Evolutionary conservation across 2,797 vertebrate species (phyloP).

Genomic region (Lutjanus argentimaculatus): DNA sequence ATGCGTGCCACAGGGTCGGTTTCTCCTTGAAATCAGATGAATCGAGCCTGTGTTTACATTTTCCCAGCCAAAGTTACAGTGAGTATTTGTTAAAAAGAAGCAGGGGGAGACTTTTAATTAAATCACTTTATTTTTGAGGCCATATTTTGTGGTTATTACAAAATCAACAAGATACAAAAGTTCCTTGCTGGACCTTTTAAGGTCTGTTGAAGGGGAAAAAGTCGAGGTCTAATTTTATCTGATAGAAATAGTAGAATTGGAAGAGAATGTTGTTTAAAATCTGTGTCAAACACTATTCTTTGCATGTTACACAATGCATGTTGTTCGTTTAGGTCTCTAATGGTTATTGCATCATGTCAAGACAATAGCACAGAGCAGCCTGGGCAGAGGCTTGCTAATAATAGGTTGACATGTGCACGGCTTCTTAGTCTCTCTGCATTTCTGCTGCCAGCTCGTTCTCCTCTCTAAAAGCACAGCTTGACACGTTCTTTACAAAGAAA

Average conservation of each 20-base stretch:
- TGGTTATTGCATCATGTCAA: conserved; percentile 17
- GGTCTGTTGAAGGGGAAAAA: not conserved
- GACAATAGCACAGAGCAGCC: conserved; percentile 29
- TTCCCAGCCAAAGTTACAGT: too few relatives aligned
- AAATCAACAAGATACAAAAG: too few relatives aligned
- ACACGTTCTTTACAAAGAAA: conserved; percentile 36
- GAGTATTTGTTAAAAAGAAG: too few relatives aligned
- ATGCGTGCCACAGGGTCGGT: too few relatives aligned
- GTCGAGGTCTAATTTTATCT: not conserved
- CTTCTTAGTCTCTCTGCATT: conserved; percentile 14
- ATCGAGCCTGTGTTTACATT: too few relatives aligned
- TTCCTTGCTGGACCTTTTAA: too few relatives aligned
- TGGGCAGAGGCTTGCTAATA: conserved; percentile 11
- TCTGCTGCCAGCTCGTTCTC: conserved; percentile 27
- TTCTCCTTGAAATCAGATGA: too few relatives aligned
- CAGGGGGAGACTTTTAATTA: too few relatives aligned
- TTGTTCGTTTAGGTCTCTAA: not conserved
- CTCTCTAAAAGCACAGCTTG: conserved; percentile 34
- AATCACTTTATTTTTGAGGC: too few relatives aligned
- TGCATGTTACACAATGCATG: not conserved
- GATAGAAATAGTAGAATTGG: too few relatives aligned
- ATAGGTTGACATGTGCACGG: conserved; percentile 38
- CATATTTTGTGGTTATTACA: too few relatives aligned
- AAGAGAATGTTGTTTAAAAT: not conserved
- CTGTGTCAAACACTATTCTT: not conserved